Percentiles rank a stretch among this genome's conserved stretches.
phyloP scores from a whole-genome alignment of 2,797 vertebrate genomes.

The Chelonia mydas region DNA sequence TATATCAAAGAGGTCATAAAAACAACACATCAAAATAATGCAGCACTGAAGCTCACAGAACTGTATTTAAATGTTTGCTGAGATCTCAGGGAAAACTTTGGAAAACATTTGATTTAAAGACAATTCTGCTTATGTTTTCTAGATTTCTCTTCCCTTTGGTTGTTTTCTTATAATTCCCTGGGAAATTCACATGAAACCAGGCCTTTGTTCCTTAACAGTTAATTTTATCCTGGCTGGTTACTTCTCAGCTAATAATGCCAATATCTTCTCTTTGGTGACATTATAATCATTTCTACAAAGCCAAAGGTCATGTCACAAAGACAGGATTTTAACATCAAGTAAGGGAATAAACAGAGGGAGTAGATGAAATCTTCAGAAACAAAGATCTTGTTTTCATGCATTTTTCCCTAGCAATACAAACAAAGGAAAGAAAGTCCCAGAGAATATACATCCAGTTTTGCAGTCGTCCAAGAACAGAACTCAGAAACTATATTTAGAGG shows the following conservation, averaged over 20 bases:
- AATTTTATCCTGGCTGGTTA: neutral
- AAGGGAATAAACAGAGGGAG: neutral
- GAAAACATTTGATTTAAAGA: neutral
- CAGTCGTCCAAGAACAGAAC: neutral
- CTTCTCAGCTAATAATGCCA: neutral
- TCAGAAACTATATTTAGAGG: neutral
- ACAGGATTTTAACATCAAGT: neutral
- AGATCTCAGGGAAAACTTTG: neutral
- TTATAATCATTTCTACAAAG: neutral
- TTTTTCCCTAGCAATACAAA: neutral
- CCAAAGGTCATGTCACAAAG: neutral
- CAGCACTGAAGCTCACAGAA: neutral
- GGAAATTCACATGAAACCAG: neutral
- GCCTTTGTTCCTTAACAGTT: neutral
- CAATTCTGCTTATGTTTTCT: neutral
- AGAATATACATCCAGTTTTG: neutral
- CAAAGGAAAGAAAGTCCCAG: neutral
- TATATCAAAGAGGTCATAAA: neutral
- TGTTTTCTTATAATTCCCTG: neutral
- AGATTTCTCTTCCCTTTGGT: neutral
- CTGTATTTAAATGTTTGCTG: conserved; percentile 1
- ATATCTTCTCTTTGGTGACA: neutral
- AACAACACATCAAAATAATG: neutral
- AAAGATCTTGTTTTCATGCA: neutral
- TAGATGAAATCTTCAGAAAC: neutral